Evolutionary conservation across 2,113 vertebrate species (phyloP), one percentile per base, ranked within the genome.

Genomic region (Daphoenositta chrysoptera): DNA sequence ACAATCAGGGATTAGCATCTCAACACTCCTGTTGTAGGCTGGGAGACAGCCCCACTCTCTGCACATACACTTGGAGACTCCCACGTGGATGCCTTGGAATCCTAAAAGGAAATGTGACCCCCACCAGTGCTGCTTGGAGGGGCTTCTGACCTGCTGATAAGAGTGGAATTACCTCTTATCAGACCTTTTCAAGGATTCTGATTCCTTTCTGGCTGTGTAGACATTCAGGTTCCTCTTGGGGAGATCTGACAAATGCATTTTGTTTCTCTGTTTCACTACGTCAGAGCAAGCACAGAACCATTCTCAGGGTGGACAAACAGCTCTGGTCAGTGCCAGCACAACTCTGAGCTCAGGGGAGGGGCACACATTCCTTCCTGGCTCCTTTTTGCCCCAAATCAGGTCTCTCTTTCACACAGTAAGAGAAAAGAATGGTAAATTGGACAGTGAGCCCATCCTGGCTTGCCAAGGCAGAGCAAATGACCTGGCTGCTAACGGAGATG

Each of bases 1-100:
- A 78, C 76, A 80, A 86, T 65, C 40, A 93, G 71, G 84, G 81
- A 95, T 91, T 47, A 65, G 63, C 63, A 87, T 63, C 56, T 57
- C 17, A 6, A 89, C 58, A 56, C 60, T 84, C 45, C 83, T 56
- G 87, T 73, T 81, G 63, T 1, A 57, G 77, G 72, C 83, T 39
- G 53, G 40, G 76, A 68, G 48, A 17, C 19, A 94, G 44, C 35
- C 58, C 56, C 21, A 50, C 64, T 39, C 72, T 58, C 54, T n/a
- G 24, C 45, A 26, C 39, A 27, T 0, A 2, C 22, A 50, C 48
- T 61, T 53, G 11, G 8, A 66, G 64, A 63, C 69, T 94, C 92
- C 51, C 73, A 39, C 2, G 30, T 8, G 69, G 42, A 22, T 48
- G 40, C 48, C 37, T 13, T 80, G 72, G n/a, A 47, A 81, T 78